Evolutionary conservation across 2,888 invertebrate genomes (phyloP).

Genomic region (Drosophila macrospina): DNA sequence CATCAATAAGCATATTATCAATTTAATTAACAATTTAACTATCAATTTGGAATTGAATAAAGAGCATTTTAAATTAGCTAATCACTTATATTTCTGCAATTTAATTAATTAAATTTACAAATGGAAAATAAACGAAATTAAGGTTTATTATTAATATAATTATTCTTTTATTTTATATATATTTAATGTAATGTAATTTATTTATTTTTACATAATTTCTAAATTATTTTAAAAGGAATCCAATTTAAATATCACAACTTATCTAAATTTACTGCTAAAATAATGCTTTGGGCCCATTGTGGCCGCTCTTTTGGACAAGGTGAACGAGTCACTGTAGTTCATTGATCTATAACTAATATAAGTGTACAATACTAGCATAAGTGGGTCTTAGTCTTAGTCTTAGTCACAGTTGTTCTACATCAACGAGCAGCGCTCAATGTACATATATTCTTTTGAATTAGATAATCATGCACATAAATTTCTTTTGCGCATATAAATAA

Average conservation of each 20-base stretch:
- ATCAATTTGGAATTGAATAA: background rate
- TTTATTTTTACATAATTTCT: background rate
- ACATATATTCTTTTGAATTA: conserved; percentile 28
- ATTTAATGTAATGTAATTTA: no score
- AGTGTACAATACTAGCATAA: conserved; percentile 11
- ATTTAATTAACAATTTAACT: background rate
- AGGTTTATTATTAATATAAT: no score
- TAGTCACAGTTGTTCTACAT: background rate
- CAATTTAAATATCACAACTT: background rate
- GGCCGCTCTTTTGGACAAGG: conserved; percentile 5
- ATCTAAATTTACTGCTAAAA: background rate
- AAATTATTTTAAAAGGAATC: background rate
- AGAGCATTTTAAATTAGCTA: background rate
- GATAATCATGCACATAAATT: conserved; percentile 38
- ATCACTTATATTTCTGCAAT: background rate
- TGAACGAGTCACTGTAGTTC: conserved; percentile 28
- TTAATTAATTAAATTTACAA: no score
- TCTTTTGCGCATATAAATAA: conserved; percentile 16
- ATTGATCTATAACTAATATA: conserved; percentile 32
- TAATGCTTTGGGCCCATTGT: background rate
- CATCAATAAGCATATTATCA: conserved; percentile 9
- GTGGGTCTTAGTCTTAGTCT: background rate
- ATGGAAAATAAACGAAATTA: no score
- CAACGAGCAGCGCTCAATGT: conserved; percentile 9
- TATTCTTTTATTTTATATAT: no score